Base-by-base conservation (phyloP, 2,797 vertebrate genomes). In the Malacoctenus gilli region DNA sequence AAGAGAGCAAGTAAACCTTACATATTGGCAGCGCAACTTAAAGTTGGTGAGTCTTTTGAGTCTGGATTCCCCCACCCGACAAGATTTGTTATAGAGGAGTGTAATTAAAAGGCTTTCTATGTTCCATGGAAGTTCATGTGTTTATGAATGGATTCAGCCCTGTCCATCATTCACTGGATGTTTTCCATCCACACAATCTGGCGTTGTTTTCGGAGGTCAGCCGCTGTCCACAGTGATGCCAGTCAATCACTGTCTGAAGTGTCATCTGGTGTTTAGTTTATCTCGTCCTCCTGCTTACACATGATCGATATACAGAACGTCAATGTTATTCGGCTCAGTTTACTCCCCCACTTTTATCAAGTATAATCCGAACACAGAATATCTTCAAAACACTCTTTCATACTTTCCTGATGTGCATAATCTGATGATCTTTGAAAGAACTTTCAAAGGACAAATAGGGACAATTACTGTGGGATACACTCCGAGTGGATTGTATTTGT, bases 1-100 rank as follows among this genome's bases (percentile, higher is more conserved):
- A 59, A 49, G 61, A 53, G 53, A 74, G 58, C 43, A 56, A 59
- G 68, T 58, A 80, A 65, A 72, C 42, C 58, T 69, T 68, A 82
- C 56, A 67, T 55, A 77, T 68, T 38, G 32, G 39, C 36, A 56
- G 11, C 10, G 52, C 21, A n/a, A 37, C 37, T 44, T 51, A n/a
- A n/a, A n/a, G n/a, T n/a, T n/a, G n/a, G n/a, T n/a, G n/a, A n/a
- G n/a, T n/a, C n/a, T n/a, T n/a, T n/a, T n/a, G n/a, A n/a, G n/a
- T n/a, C n/a, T n/a, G n/a, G n/a, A n/a, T n/a, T n/a, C n/a, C n/a
- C n/a, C n/a, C n/a, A n/a, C n/a, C n/a, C n/a, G n/a, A n/a, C n/a
- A n/a, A n/a, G n/a, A n/a, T n/a, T n/a, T n/a, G n/a, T n/a, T n/a
- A n/a, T n/a, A n/a, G n/a, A n/a, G n/a, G n/a, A n/a, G n/a, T n/a